Evolutionary conservation across 1,140 invertebrate genomes (phyloP).

Genomic region (Drosophila orena): DNA sequence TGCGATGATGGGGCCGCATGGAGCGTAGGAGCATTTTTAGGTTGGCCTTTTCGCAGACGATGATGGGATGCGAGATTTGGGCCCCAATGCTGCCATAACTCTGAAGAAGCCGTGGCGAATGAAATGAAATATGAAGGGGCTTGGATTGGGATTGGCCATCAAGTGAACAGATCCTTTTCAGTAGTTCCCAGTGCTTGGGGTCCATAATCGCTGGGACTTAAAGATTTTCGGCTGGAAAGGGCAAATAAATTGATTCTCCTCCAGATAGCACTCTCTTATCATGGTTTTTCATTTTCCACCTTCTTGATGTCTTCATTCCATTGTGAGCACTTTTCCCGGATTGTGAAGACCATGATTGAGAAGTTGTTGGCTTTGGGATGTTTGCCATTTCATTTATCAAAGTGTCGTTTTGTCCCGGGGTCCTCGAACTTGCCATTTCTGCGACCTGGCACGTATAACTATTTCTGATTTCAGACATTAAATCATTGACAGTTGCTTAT

Average conservation of each 20-base stretch:
- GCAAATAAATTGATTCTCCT: slow-evolving; percentile 39
- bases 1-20: slow-evolving; percentile 47
- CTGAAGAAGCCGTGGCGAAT: slow-evolving; percentile 30
- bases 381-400: slow-evolving; percentile 75
- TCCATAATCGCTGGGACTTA: slow-evolving; percentile 29
- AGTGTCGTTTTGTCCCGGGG: slow-evolving; percentile 25
- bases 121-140: slow-evolving; percentile 40
- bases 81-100: slow-evolving; percentile 9
- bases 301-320: slow-evolving; percentile 41
- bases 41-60: slow-evolving; percentile 29
- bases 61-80: slow-evolving; percentile 26
- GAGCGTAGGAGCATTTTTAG: slow-evolving; percentile 41
- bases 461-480: slow-evolving; percentile 63
- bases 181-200: slow-evolving; percentile 4
- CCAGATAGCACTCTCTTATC: slow-evolving; percentile 23
- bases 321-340: slow-evolving; percentile 9
- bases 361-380: slow-evolving; percentile 46
- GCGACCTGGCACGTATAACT: slow-evolving; percentile 53
- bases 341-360: slow-evolving; percentile 18
- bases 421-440: slow-evolving; percentile 22
- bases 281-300: slow-evolving; percentile 23
- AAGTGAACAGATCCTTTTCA: slow-evolving; percentile 31
- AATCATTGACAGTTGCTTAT: slow-evolving; percentile 78
- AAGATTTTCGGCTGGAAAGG: slow-evolving; percentile 9
- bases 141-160: slow-evolving; percentile 41